phyloP scores from a whole-genome alignment of 2,113 vertebrate species.

The Serinus canaria region DNA sequence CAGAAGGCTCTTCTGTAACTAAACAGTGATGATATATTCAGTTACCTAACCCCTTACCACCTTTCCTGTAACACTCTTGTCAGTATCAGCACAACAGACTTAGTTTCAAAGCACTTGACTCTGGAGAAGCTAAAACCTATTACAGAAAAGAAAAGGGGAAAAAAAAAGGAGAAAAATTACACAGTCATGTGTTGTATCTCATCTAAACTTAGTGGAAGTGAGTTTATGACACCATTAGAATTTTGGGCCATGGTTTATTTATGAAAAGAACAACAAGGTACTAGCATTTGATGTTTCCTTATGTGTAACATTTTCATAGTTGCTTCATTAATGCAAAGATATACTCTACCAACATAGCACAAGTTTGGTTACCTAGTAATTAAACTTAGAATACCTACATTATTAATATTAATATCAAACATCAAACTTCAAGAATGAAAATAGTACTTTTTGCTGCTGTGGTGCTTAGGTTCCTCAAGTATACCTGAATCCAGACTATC shows the following conservation, averaged over 20 bases:
- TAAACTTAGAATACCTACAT: background rate
- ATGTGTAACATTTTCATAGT: background rate
- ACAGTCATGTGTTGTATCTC: background rate
- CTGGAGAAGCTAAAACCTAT: background rate
- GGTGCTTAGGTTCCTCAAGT: background rate
- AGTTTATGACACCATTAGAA: background rate
- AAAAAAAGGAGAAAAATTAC: background rate
- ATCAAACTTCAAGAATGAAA: background rate
- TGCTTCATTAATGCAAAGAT: slow-evolving; percentile 42
- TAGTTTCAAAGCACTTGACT: background rate
- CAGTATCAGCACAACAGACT: background rate
- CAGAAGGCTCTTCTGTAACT: background rate
- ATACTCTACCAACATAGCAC: background rate
- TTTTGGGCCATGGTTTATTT: slow-evolving; percentile 55
- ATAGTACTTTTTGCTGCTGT: background rate
- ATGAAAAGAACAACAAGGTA: slow-evolving; percentile 52
- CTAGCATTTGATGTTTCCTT: slow-evolving; percentile 32
- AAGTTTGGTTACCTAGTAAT: background rate
- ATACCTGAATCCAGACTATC: background rate
- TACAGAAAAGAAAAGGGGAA: too few species aligned
- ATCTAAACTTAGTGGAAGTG: background rate
- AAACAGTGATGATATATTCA: background rate
- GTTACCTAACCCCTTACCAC: background rate
- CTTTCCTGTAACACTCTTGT: background rate
- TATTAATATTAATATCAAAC: background rate